Evolutionary conservation across 1,140 invertebrate genomes (phyloP), one percentile per base, ranked within the genome.

Genomic region (Tribolium madens): DNA sequence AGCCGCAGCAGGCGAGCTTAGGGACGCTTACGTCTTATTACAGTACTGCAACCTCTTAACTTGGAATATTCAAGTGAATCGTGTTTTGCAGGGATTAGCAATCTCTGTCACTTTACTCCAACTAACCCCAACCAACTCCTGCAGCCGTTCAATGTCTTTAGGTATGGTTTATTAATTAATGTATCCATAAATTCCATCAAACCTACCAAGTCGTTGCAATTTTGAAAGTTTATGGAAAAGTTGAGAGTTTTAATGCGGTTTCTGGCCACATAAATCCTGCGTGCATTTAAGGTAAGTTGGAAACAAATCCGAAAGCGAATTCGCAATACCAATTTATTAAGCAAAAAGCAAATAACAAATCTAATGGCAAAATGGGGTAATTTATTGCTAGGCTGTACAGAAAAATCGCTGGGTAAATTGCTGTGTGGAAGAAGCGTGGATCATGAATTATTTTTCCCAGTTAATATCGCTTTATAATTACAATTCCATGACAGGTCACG

Each of bases 61-160:
- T 72, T 13, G 46, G 68, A 48, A 71, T 48, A 71, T 71, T 71
- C 68, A 71, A 71, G 47, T 64, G 57, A 64, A 64, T 64, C 57
- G 57, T 71, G 47, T 71, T 71, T 71, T 48, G 70, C 70, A 72
- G 46, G 57, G 46, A 72, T 72, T 72, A 72, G 21, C 46, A 72
- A 52, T 72, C 70, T 72, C 47, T 72, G 46, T 33, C 42, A 64
- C 57, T 64, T 64, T 33, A 64, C 57, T 31, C 57, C 57, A 64
- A 33, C 57, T 12, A 57, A 17, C 52, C 52, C 52, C 18, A 10
- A 4, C 17, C 52, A 57, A 17, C 52, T 17, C 52, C 18, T 4
- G 13, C 17, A 17, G 52, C 21, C 57, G 57, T 64, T 64, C 36
- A n/a, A 64, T 57, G 57, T n/a, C 21, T 13, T 42, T 64, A 21